Conservation (phyloP, 1,140 invertebrate species). For the Drosophila tropicalis region DNA sequence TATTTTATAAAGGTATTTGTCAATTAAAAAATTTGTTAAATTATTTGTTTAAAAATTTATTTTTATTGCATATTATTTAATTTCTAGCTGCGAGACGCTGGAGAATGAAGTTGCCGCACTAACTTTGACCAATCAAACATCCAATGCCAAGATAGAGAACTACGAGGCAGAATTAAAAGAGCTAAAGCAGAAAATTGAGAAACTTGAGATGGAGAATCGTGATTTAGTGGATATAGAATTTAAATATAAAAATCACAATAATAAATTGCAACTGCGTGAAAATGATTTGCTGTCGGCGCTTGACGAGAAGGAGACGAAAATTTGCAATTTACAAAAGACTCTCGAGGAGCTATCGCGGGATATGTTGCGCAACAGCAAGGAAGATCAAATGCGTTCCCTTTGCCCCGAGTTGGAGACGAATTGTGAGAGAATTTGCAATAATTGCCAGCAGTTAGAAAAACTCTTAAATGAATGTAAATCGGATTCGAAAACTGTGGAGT, state of each 20-base stretch:
- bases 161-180: constrained; percentile 53
- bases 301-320: constrained; percentile 58
- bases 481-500: constrained; percentile 30
- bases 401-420: constrained; percentile 48
- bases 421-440: constrained; percentile 54
- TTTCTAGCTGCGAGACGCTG: constrained; percentile 41
- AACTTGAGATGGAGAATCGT: constrained; percentile 74
- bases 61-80: not conserved
- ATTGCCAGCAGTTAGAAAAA: constrained; percentile 55
- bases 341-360: constrained; percentile 39
- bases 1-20: not conserved
- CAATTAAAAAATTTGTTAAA: not conserved
- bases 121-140: constrained; percentile 35
- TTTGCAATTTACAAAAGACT: constrained; percentile 33
- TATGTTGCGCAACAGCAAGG: constrained; percentile 54
- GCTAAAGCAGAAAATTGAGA: constrained; percentile 51
- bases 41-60: too few species aligned
- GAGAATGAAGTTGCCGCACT: constrained; percentile 33
- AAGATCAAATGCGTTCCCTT: constrained; percentile 51
- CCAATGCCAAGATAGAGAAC: constrained; percentile 42
- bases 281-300: constrained; percentile 59
- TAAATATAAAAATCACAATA: constrained; percentile 68
- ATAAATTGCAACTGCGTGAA: constrained; percentile 67
- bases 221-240: constrained; percentile 71
- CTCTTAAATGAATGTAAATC: constrained; percentile 42